Percentiles rank a stretch among this genome's conserved stretches.
phyloP scores from a whole-genome alignment of 2,888 invertebrate species.

The Agrilus cyanescens region DNA sequence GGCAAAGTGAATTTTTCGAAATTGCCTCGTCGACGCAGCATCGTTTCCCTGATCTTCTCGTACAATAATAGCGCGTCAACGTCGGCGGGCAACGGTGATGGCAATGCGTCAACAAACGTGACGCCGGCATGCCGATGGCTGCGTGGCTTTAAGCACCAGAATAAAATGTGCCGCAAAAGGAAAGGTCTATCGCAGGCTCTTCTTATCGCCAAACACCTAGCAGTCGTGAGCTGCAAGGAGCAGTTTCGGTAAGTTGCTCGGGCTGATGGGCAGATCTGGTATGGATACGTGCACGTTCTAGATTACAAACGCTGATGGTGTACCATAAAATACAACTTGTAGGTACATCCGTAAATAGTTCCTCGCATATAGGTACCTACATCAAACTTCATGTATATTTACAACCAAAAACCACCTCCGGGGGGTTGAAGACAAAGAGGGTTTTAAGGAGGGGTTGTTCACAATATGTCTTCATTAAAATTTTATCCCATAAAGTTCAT shows the following conservation, averaged over 20 bases:
- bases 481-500: no score
- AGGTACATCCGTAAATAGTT: no score
- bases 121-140: conserved; percentile 46
- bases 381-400: no score
- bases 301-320: no score
- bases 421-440: no score
- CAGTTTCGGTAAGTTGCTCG: conserved; percentile 42
- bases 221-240: conserved; percentile 49
- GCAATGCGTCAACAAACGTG: conserved; percentile 5
- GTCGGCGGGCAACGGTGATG: not conserved
- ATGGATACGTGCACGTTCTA: no score
- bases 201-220: conserved; percentile 42
- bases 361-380: no score
- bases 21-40: conserved; percentile 8
- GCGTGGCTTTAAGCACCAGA: conserved; percentile 46
- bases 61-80: conserved; percentile 4
- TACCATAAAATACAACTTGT: no score
- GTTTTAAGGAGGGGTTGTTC: no score
- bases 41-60: conserved; percentile 15
- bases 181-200: conserved; percentile 40
- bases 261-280: not conserved
- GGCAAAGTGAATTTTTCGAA: not conserved
- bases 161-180: conserved; percentile 49
- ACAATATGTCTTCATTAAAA: no score
- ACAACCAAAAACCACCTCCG: no score